Conservation (phyloP, 2,113 vertebrate species). For the Nibea albiflora region DNA sequence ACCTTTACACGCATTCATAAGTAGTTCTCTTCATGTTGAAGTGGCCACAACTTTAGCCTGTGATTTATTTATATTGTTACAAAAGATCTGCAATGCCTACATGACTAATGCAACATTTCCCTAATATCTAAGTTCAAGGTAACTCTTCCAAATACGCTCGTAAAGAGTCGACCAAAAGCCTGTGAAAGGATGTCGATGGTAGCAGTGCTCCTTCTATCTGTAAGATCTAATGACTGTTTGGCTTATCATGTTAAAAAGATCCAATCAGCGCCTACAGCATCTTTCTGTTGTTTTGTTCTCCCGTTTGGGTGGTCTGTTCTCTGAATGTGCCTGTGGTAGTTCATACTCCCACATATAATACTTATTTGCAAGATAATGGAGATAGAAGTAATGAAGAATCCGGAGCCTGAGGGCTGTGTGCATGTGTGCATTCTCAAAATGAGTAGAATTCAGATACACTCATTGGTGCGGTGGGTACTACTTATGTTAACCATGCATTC, state of each 20-base stretch:
- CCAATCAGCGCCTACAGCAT: background rate
- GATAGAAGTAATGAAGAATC: slow-evolving; percentile 43
- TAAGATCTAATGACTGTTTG: background rate
- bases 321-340: slow-evolving; percentile 18
- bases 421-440: slow-evolving; percentile 38
- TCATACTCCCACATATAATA: slow-evolving; percentile 26
- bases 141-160: background rate
- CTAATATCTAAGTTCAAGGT: slow-evolving; percentile 6
- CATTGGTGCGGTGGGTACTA: slow-evolving; percentile 11
- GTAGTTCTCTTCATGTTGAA: slow-evolving; percentile 1
- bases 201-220: background rate
- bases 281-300: background rate
- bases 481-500: slow-evolving; percentile 34
- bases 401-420: slow-evolving; percentile 1
- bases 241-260: background rate
- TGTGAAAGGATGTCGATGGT: background rate
- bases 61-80: slow-evolving; percentile 16
- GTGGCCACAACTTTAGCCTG: background rate
- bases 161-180: background rate
- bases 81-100: slow-evolving; percentile 18
- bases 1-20: background rate
- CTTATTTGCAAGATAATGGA: slow-evolving; percentile 53
- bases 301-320: slow-evolving; percentile 46
- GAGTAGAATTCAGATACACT: slow-evolving; percentile 28
- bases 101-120: slow-evolving; percentile 23